A percentile compares a stretch with the other conserved stretches of the same genome.
These are phyloP conservation scores for Rhadina sibilatrix DNA, from an alignment of 2,113 vertebrate genomes.

Conservation along the genomic window DNA sequence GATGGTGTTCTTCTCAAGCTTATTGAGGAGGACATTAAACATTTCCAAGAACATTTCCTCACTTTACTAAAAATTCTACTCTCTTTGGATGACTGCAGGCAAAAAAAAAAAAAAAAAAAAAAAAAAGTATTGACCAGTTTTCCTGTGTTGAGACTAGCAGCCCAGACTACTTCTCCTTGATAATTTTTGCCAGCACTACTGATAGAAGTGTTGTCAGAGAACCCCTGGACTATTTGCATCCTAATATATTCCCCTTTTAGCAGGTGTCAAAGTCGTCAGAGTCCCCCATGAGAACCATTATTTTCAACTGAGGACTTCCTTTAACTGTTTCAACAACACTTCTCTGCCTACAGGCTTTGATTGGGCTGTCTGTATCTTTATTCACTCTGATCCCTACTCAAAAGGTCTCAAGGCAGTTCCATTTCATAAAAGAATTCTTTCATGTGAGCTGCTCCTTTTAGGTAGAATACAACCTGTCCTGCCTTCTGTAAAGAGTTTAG, in stretches of 20 bases:
- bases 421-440: background rate
- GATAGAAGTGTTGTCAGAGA: background rate
- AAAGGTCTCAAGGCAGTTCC: background rate
- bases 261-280: background rate
- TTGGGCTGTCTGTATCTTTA: background rate
- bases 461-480: background rate
- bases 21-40: background rate
- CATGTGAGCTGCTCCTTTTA: background rate
- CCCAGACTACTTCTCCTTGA: background rate
- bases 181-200: background rate
- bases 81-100: background rate
- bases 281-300: rapidly evolving
- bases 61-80: background rate
- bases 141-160: background rate
- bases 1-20: background rate
- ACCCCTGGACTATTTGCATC: background rate
- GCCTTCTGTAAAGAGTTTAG: background rate
- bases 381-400: background rate
- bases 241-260: background rate
- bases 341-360: background rate
- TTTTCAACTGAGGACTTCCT: background rate
- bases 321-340: background rate
- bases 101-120: background rate
- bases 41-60: background rate
- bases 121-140: background rate